Evolutionary conservation across 2,113 vertebrate species (phyloP).

Genomic region (Tragelaphus strepsiceros): DNA sequence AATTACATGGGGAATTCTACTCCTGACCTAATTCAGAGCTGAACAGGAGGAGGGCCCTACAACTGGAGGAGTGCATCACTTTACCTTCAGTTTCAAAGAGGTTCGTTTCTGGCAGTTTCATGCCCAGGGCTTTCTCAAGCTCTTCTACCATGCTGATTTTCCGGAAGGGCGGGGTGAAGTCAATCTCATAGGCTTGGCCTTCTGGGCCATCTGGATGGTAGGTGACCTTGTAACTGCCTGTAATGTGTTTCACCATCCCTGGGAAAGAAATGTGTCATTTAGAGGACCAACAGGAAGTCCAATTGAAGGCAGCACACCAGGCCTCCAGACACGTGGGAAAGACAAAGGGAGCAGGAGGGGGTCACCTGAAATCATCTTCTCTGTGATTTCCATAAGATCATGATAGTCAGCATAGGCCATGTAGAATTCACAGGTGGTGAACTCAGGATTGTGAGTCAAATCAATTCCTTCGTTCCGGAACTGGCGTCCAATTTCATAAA

Average conservation of each 20-base stretch:
- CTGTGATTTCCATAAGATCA: slow-evolving; percentile 97
- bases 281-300: not conserved
- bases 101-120: slow-evolving; percentile 88
- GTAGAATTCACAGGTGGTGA: slow-evolving; percentile 99
- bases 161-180: slow-evolving; percentile 97
- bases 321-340: not conserved
- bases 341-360: not conserved
- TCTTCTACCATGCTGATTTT: slow-evolving; percentile 92
- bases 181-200: slow-evolving; percentile 88
- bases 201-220: slow-evolving; percentile 96
- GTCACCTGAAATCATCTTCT: slow-evolving; percentile 94
- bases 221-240: slow-evolving; percentile 89
- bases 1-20: not conserved
- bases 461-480: slow-evolving; percentile 99
- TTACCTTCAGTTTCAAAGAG: slow-evolving; percentile 84
- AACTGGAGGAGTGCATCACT: not conserved
- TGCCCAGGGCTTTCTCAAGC: slow-evolving; percentile 89
- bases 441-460: slow-evolving; percentile 98
- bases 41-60: not conserved
- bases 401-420: slow-evolving; percentile 99
- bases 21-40: not conserved
- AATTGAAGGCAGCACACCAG: not conserved
- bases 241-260: slow-evolving; percentile 97
- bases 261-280: slow-evolving; percentile 41
- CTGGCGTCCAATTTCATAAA: slow-evolving; percentile 97